These are phyloP conservation scores for Rhincodon typus DNA, from an alignment of 2,797 vertebrate species.

Conservation along the genomic window DNA sequence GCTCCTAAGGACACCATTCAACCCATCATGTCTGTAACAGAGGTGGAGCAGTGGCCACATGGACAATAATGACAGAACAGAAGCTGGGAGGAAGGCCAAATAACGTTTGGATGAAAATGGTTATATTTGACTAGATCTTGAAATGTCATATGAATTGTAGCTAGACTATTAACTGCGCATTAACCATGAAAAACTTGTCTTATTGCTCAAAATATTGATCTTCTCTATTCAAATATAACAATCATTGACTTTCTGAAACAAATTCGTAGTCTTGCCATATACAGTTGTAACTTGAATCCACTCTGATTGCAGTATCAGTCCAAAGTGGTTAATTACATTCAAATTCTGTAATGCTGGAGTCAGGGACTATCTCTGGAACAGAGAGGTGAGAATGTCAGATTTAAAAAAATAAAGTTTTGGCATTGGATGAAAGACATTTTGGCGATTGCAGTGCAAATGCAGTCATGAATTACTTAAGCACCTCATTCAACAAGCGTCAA, in stretches of 20 bases:
- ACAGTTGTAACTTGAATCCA: not conserved
- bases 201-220: not conserved
- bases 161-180: not conserved
- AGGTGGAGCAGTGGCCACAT: not conserved
- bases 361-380: not conserved
- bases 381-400: not conserved
- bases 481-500: not conserved
- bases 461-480: not conserved
- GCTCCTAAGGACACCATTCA: too few species aligned
- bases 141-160: not conserved
- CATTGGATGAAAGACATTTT: not conserved
- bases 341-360: too few species aligned
- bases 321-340: not conserved
- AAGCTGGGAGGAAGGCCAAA: not conserved
- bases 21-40: too few species aligned
- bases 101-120: not conserved
- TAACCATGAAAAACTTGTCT: not conserved
- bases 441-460: not conserved
- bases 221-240: not conserved
- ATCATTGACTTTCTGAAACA: not conserved
- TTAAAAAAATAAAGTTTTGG: not conserved
- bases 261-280: not conserved
- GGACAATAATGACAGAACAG: not conserved
- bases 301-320: not conserved
- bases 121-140: not conserved